A percentile compares a stretch with the other conserved stretches of the same genome.
These are phyloP conservation scores for Galagoides demidoff DNA, from an alignment of 2,797 vertebrate species.

Conservation along the genomic window DNA sequence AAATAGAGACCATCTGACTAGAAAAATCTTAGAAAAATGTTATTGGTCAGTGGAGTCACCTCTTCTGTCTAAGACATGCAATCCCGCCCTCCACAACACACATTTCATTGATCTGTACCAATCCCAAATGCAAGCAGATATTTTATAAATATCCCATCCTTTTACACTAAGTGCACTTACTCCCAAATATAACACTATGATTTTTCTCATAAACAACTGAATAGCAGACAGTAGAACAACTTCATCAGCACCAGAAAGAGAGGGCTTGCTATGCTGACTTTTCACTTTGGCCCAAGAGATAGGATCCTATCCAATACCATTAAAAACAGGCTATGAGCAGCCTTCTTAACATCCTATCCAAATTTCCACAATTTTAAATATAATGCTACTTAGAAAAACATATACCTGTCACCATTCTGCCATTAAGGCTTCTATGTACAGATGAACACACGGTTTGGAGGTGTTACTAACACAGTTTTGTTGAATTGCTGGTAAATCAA, in stretches of 20 bases:
- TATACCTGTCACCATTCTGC: neutral
- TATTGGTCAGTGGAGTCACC: neutral
- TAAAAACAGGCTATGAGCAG: neutral
- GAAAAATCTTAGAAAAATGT: neutral
- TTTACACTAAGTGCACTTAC: neutral
- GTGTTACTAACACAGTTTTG: neutral
- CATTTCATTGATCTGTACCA: neutral
- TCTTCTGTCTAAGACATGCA: neutral
- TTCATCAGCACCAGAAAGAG: neutral
- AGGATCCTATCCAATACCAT: neutral
- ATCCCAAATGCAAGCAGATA: neutral
- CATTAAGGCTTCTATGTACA: neutral
- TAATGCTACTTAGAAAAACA: neutral
- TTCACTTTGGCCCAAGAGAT: neutral
- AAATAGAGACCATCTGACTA: neutral
- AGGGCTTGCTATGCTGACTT: neutral
- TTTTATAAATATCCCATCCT: neutral
- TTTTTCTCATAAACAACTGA: neutral
- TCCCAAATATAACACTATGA: neutral
- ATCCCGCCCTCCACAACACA: no score
- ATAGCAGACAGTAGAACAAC: neutral
- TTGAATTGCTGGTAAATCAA: neutral
- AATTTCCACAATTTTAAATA: neutral
- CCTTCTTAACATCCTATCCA: neutral
- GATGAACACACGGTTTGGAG: neutral